Evolutionary conservation across 1,140 invertebrate genomes (phyloP).

Genomic region (Capitella teleta): DNA sequence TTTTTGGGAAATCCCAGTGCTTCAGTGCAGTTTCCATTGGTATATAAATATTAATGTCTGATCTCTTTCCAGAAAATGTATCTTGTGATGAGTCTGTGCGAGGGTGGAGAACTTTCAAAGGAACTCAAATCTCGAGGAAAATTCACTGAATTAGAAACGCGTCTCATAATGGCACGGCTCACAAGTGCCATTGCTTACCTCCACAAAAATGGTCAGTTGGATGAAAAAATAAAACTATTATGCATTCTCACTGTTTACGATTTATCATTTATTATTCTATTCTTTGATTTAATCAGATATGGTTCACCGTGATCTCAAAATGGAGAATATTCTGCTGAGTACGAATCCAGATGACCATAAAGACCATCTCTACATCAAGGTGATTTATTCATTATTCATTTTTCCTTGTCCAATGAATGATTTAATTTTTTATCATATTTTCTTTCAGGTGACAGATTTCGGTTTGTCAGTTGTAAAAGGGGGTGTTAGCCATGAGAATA

Average conservation of each 20-base stretch:
- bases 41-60: no score
- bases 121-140: conserved; percentile 30
- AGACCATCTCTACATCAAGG: conserved; percentile 44
- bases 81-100: conserved; percentile 46
- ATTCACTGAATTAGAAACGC: conserved; percentile 41
- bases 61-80: conserved; percentile 34
- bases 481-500: conserved; percentile 45
- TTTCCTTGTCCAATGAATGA: background rate
- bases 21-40: no score
- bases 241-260: no score
- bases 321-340: conserved; percentile 49
- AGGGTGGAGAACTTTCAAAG: conserved; percentile 39
- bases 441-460: conserved; percentile 48
- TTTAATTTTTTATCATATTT: background rate
- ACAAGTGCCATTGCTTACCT: conserved; percentile 46
- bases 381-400: conserved; percentile 11
- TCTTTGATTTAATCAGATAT: no score
- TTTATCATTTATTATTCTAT: no score
- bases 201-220: conserved; percentile 49
- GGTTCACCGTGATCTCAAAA: conserved; percentile 50
- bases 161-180: conserved; percentile 42
- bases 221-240: no score
- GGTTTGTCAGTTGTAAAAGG: conserved; percentile 47
- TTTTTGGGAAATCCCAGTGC: no score
- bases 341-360: conserved; percentile 39